phyloP scores from a whole-genome alignment of 92 coral and sea anemone species.

The Phenganax stokvisi region DNA sequence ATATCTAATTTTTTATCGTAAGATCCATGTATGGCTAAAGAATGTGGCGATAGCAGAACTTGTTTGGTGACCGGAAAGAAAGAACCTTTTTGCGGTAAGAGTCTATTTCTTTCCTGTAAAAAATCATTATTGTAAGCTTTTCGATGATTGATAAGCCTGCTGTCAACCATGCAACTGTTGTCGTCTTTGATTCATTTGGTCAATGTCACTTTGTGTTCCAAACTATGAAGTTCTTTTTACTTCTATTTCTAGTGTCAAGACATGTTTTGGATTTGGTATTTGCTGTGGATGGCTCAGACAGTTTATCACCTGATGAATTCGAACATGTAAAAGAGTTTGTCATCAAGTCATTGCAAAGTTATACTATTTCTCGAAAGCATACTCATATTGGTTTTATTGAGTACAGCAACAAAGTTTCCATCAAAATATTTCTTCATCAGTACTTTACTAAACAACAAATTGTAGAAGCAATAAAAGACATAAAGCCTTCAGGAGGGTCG shows the following conservation, averaged over 20 bases:
- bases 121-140: neutral
- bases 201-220: neutral
- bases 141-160: neutral
- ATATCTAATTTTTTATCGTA: neutral
- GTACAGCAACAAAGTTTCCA: conserved; percentile 58
- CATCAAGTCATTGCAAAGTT: conserved; percentile 47
- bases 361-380: conserved; percentile 55
- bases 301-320: conserved; percentile 53
- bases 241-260: conserved; percentile 32
- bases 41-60: conserved; percentile 23
- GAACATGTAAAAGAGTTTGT: conserved; percentile 59
- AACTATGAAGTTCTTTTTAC: neutral
- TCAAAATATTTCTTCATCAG: conserved; percentile 56
- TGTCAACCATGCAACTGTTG: no score
- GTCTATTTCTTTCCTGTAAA: neutral
- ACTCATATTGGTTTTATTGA: conserved; percentile 65
- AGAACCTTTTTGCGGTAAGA: conserved; percentile 38
- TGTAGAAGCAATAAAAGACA: conserved; percentile 49
- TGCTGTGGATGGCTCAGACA: conserved; percentile 75
- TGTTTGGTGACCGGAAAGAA: conserved; percentile 25
- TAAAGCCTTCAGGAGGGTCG: conserved; percentile 50
- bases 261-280: conserved; percentile 68
- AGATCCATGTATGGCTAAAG: conserved; percentile 36
- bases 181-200: no score
- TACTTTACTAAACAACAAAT: conserved; percentile 49